phyloP scores from a whole-genome alignment of 2,888 invertebrate genomes.

The Trichopria drosophilae region DNA sequence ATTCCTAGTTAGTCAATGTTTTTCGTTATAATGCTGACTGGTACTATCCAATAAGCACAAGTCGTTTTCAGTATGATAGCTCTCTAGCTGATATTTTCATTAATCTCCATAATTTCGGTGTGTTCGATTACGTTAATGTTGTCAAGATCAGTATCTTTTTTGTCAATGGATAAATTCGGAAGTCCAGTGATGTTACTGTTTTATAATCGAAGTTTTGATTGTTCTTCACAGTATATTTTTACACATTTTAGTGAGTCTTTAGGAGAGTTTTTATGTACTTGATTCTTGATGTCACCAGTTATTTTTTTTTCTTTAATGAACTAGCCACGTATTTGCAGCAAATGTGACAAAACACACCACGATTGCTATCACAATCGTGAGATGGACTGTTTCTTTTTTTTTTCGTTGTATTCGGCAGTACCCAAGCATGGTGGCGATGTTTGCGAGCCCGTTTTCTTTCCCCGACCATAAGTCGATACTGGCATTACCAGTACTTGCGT shows the following conservation, averaged over 20 bases:
- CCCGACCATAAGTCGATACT: constrained; percentile 10
- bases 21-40: no score
- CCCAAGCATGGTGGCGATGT: no score
- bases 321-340: no score
- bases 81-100: constrained; percentile 2
- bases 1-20: no score
- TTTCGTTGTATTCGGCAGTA: no score
- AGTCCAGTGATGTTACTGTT: neutral
- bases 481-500: constrained; percentile 9
- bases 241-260: no score
- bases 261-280: no score
- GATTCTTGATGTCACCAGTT: no score
- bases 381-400: no score
- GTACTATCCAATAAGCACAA: neutral
- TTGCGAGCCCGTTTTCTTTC: neutral
- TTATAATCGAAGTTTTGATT: neutral
- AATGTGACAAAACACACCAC: constrained; percentile 13
- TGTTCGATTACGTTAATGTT: constrained; percentile 1
- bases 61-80: neutral
- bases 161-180: no score
- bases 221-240: no score
- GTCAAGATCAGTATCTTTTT: constrained; percentile 3
- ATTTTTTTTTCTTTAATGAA: no score
- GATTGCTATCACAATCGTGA: constrained; percentile 1
- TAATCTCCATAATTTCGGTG: neutral